Conservation (phyloP, 2,113 vertebrate species). For the Oostethus manadensis region DNA sequence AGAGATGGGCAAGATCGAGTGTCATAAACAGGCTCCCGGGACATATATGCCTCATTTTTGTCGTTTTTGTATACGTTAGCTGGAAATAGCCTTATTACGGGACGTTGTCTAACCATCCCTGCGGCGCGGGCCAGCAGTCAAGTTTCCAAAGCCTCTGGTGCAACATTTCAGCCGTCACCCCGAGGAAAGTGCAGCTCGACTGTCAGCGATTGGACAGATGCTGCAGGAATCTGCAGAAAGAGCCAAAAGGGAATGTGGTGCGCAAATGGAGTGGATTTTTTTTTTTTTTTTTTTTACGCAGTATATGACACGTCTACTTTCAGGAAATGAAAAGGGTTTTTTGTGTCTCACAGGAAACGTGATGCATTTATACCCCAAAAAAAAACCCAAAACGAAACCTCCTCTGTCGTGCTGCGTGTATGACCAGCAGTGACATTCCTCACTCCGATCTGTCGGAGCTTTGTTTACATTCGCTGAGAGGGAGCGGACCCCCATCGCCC, state of each 20-base stretch:
- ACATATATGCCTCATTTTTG: too few species aligned
- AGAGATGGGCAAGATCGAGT: too few species aligned
- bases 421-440: conserved; percentile 57
- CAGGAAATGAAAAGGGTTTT: conserved; percentile 33
- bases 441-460: conserved; percentile 51
- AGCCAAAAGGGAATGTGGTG: conserved; percentile 45
- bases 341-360: conserved; percentile 25
- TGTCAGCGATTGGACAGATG: conserved; percentile 45
- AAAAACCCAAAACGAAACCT: neutral
- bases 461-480: conserved; percentile 75
- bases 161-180: conserved; percentile 30
- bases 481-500: conserved; percentile 55
- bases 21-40: too few species aligned
- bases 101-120: conserved; percentile 39
- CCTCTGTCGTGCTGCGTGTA: conserved; percentile 24
- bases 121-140: conserved; percentile 36
- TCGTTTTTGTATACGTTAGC: too few species aligned
- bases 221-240: conserved; percentile 42
- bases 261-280: conserved; percentile 36
- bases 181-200: conserved; percentile 24
- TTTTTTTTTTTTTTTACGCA: too few species aligned
- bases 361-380: neutral
- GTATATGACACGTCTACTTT: conserved; percentile 24
- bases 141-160: conserved; percentile 43
- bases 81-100: conserved; percentile 5